phyloP scores from a whole-genome alignment of 2,113 vertebrate genomes.

The Struthidea cinerea region DNA sequence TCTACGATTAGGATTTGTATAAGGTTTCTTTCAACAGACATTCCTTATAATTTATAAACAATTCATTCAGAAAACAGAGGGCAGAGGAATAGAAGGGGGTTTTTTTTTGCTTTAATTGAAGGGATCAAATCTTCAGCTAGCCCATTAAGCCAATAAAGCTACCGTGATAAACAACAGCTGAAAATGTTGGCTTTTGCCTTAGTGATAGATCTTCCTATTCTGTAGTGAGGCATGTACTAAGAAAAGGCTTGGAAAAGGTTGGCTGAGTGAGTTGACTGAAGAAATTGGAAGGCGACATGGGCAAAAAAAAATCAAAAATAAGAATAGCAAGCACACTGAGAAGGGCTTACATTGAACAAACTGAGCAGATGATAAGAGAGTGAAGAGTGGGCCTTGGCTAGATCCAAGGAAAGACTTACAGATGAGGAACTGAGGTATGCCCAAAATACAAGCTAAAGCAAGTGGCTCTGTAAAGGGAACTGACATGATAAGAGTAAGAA shows the following conservation, averaged over 20 bases:
- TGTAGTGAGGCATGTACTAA: background rate
- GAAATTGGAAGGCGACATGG: slow-evolving; percentile 6
- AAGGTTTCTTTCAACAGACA: background rate
- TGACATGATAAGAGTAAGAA: background rate
- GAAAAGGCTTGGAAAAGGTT: slow-evolving; percentile 38
- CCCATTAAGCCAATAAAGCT: background rate
- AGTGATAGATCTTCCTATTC: background rate
- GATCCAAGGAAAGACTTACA: slow-evolving; percentile 2
- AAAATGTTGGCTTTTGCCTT: slow-evolving; percentile 35
- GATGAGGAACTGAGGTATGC: background rate
- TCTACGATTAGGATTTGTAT: background rate
- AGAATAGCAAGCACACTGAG: background rate
- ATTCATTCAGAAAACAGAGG: background rate
- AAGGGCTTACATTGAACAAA: background rate
- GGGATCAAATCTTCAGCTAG: background rate
- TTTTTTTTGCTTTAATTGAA: background rate
- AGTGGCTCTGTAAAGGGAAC: background rate
- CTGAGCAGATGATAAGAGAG: background rate
- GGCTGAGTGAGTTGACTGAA: background rate
- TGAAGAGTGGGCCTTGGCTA: background rate
- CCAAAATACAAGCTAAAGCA: background rate
- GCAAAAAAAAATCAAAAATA: background rate
- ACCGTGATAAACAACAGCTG: slow-evolving; percentile 9
- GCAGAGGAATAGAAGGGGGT: background rate
- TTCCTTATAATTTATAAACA: background rate